Base-by-base conservation (phyloP, 2,113 vertebrate genomes). In the Otocyon megalotis region DNA sequence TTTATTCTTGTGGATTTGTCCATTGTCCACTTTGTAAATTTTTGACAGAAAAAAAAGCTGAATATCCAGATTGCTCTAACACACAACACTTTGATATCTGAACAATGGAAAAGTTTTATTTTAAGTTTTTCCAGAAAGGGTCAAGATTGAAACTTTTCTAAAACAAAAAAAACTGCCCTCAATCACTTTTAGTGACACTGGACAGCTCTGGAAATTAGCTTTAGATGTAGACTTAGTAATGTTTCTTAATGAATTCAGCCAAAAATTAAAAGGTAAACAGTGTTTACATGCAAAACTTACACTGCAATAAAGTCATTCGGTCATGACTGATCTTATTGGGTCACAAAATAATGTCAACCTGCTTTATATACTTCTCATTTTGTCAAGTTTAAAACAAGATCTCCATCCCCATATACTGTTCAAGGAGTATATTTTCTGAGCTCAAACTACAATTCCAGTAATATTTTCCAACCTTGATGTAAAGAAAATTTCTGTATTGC, bases 211-310 rank as follows among this genome's bases (percentile, higher is more conserved):
- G 88, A 79, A 50, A 76, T 32, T 8, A 80, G 43, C 13, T 91
- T 85, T 26, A 50, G 30, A 19, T 67, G 10, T 26, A 90, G 24
- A 65, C 30, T 30, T 79, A 56, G 32, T 83, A 69, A 86, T 19
- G 26, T 82, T 91, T 88, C 22, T 92, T 88, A 81, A 74, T 28
- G 9, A 91, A 50, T 24, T 94, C 74, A 74, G 91, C 19, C 74
- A 53, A 67, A 90, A 81, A 76, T 74, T 81, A 60, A 3, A 82
- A 76, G 63, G 26, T n/a, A 65, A 87, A 86, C 9, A 28, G 35
- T 24, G 8, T 3, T 80, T 86, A 72, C 2, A 30, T 12, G 20
- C n/a, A 96, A 90, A 79, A 79, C 28, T 80, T 72, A 86, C 2
- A 80, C 0, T 4, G n/a, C 71, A 84, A 13, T 69, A 43, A 79